Evolutionary conservation across 2,888 invertebrate genomes (phyloP).

Genomic region (Nebria brevicollis): DNA sequence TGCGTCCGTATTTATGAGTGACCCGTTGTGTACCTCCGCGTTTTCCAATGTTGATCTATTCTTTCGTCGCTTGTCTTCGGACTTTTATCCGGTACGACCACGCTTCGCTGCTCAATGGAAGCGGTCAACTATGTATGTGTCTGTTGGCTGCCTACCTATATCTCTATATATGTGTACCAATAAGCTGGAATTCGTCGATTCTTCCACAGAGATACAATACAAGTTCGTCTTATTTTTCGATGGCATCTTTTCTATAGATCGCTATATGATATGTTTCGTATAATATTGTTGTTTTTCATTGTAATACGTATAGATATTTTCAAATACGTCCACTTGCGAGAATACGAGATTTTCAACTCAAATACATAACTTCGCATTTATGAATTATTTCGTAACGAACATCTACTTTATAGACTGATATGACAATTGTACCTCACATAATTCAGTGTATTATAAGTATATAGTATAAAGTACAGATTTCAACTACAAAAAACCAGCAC

Average conservation of each 20-base stretch:
- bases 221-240: background rate
- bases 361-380: too few relatives aligned
- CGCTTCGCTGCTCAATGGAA: background rate
- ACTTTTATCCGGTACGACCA: background rate
- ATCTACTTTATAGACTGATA: too few relatives aligned
- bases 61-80: constrained; percentile 3
- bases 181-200: background rate
- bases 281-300: background rate
- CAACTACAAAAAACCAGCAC: too few relatives aligned
- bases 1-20: background rate
- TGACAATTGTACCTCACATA: too few relatives aligned
- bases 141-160: background rate
- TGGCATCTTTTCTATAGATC: background rate
- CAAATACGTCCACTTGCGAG: background rate
- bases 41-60: constrained; percentile 20
- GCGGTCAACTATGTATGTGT: background rate
- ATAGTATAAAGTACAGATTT: too few relatives aligned
- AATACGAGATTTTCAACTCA: too few relatives aligned
- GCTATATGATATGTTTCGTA: background rate
- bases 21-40: constrained; percentile 3
- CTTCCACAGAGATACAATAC: background rate
- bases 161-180: background rate
- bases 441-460: too few relatives aligned
- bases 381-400: too few relatives aligned
- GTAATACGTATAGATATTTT: background rate